A percentile compares a stretch with the other conserved stretches of the same genome.
Conservation (phyloP, 2,888 invertebrate species). For the Ormia ochracea region DNA sequence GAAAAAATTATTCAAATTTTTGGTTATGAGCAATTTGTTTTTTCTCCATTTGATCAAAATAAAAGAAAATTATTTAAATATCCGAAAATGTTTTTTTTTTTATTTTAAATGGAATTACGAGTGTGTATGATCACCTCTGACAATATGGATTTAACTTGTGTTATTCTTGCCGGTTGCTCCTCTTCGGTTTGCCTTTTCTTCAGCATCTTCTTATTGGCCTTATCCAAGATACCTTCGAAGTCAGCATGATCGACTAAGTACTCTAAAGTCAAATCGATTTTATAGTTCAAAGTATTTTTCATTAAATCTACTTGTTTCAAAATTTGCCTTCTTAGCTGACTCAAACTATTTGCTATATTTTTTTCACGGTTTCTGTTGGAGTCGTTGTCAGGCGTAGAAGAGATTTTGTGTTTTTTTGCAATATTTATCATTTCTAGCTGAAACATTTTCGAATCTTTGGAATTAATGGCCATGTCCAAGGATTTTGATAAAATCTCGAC, state of each 20-base stretch:
- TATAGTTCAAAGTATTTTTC: slow-evolving; percentile 68
- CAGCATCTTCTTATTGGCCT: slow-evolving; percentile 65
- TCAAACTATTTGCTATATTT: slow-evolving; percentile 63
- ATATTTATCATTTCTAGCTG: slow-evolving; percentile 65
- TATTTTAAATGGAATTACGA: no score
- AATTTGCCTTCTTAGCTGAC: slow-evolving; percentile 67
- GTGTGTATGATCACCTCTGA: slow-evolving; percentile 67
- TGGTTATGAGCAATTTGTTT: no score
- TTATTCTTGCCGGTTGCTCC: slow-evolving; percentile 59
- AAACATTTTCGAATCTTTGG: slow-evolving; percentile 67
- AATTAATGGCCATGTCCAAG: slow-evolving; percentile 70
- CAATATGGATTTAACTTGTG: slow-evolving; percentile 68
- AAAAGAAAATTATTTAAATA: no score
- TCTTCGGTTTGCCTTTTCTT: slow-evolving; percentile 59
- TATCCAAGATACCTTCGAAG: slow-evolving; percentile 66
- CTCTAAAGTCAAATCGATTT: slow-evolving; percentile 70
- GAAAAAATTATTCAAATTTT: no score
- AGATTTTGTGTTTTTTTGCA: slow-evolving; percentile 54
- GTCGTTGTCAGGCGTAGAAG: not conserved
- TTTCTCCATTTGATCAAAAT: no score
- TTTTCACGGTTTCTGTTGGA: not conserved
- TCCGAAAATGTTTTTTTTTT: not conserved
- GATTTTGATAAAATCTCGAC: slow-evolving; percentile 71
- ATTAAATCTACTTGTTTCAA: slow-evolving; percentile 69
- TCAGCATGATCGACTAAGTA: slow-evolving; percentile 68